phyloP scores from a whole-genome alignment of 2,113 vertebrate species.

The Hypocryptadius cinnamomeus region DNA sequence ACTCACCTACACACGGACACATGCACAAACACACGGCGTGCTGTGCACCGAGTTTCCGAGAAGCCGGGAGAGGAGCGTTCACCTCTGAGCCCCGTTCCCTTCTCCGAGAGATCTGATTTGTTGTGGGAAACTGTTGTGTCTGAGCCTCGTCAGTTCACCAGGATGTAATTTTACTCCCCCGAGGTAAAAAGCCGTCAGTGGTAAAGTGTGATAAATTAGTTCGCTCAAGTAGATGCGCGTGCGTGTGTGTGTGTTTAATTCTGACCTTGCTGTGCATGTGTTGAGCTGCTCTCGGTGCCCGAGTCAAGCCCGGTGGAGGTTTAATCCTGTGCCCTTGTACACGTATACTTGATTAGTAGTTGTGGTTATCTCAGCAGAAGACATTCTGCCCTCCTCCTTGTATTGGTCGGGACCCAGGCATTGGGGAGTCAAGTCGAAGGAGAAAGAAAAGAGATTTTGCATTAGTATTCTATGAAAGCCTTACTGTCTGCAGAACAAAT shows the following conservation, averaged over 20 bases:
- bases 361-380: conserved; percentile 92
- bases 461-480: conserved; percentile 92
- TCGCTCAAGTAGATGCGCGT: conserved; percentile 61
- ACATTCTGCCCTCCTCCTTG: conserved; percentile 81
- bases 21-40: fast-evolving
- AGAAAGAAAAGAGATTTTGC: conserved; percentile 79
- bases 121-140: conserved; percentile 52
- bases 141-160: conserved; percentile 49
- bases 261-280: conserved; percentile 70
- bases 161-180: conserved; percentile 72
- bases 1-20: not conserved
- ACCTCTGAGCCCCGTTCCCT: not conserved
- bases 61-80: not conserved
- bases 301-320: conserved; percentile 83
- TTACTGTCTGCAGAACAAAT: conserved; percentile 94
- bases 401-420: conserved; percentile 85
- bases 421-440: conserved; percentile 84
- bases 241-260: conserved; percentile 65
- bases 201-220: conserved; percentile 80
- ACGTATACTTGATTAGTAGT: conserved; percentile 91
- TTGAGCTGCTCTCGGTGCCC: conserved; percentile 73
- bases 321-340: conserved; percentile 90
- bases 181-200: conserved; percentile 71
- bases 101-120: conserved; percentile 24
- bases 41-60: not conserved